Conservation (phyloP, 2,113 vertebrate genomes). For the Ivindomyrus marchei region DNA sequence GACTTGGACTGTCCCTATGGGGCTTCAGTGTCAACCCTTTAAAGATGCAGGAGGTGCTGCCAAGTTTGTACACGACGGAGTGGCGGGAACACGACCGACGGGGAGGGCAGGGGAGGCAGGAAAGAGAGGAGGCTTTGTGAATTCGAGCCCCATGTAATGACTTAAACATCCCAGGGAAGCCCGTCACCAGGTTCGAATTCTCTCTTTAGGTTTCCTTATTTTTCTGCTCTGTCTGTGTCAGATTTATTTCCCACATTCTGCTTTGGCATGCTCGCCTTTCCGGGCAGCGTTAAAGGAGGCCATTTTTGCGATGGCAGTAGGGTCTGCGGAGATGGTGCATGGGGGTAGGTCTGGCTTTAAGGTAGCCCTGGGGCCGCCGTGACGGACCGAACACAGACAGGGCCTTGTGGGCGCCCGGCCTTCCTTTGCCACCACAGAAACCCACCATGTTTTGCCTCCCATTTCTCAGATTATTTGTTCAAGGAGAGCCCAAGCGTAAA, state of each 20-base stretch:
- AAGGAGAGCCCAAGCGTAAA: conserved; percentile 17
- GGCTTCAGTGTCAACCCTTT: not conserved
- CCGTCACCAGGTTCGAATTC: conserved; percentile 22
- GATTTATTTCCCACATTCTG: conserved; percentile 26
- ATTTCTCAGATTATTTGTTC: conserved; percentile 28
- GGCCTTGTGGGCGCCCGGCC: not conserved
- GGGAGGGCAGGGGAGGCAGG: not conserved
- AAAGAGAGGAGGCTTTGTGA: conserved; percentile 32
- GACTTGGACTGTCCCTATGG: not conserved
- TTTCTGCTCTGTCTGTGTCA: conserved; percentile 13
- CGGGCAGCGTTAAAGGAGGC: conserved; percentile 21
- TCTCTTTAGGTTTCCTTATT: not conserved
- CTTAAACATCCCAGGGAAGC: conserved; percentile 36
- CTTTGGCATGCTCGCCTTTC: not conserved
- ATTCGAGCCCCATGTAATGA: conserved; percentile 25
- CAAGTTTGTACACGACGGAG: conserved; percentile 22
- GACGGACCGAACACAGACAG: not conserved
- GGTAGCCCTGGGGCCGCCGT: not conserved
- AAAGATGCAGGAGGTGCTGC: conserved; percentile 19
- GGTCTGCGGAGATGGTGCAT: not conserved
- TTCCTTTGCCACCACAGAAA: conserved; percentile 4
- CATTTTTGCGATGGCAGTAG: not conserved
- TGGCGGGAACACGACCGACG: not conserved
- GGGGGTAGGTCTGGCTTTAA: not conserved
- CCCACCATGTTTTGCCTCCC: conserved; percentile 12